Conservation (phyloP, 2,113 vertebrate genomes). For the Ptyas mucosa region DNA sequence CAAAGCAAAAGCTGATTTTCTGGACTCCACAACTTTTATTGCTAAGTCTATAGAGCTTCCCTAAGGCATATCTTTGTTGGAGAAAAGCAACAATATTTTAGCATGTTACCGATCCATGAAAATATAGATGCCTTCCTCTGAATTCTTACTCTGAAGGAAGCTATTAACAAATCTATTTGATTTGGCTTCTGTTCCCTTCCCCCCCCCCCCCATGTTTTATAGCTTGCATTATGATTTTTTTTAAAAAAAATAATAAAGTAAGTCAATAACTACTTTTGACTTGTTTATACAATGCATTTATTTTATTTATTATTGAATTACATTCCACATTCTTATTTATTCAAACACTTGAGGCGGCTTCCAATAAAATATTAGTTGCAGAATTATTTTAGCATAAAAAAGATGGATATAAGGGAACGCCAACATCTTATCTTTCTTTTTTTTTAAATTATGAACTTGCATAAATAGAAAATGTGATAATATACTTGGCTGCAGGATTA, state of each 20-base stretch:
- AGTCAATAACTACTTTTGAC: not conserved
- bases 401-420: not conserved
- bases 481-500: conserved; percentile 37
- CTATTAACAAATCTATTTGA: not conserved
- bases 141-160: not conserved
- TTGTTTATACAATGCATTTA: not conserved
- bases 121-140: not conserved
- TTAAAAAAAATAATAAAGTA: not conserved
- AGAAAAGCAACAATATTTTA: not conserved
- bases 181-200: not conserved
- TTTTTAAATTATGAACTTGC: conserved; percentile 15
- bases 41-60: not conserved
- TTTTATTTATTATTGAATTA: not conserved
- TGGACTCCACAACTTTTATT: not conserved
- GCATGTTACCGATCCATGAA: not conserved
- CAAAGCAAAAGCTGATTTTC: not conserved
- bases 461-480: conserved; percentile 19
- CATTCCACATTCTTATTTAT: not conserved
- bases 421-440: conserved; percentile 21
- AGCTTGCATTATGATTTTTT: not conserved
- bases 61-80: not conserved
- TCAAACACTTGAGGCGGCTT: not conserved
- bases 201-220: not conserved
- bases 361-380: not conserved
- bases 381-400: conserved; percentile 7